Percentiles rank a stretch among this genome's conserved stretches.
Evolutionary conservation across 2,888 invertebrate genomes (phyloP).

Genomic region (Tholera decimalis): DNA sequence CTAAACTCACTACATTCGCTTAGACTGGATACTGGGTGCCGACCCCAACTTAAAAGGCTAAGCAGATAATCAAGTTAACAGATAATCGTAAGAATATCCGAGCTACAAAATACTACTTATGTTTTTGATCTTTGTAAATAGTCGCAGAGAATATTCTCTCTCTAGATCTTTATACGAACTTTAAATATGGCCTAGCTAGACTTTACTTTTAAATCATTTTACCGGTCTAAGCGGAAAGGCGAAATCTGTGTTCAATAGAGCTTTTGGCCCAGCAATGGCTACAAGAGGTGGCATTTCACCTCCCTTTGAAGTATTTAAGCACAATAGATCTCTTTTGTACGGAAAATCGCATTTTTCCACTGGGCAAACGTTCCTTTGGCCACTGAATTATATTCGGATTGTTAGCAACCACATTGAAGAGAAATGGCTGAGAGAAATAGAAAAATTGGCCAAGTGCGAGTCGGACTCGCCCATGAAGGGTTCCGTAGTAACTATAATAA

Average conservation of each 20-base stretch:
- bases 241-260: constrained; percentile 41
- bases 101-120: neutral
- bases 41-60: no score
- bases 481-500: no score
- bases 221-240: constrained; percentile 47
- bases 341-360: constrained; percentile 75
- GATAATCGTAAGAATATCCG: neutral
- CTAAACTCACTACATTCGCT: no score
- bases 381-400: constrained; percentile 73
- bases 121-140: no score
- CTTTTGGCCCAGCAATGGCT: constrained; percentile 54
- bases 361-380: constrained; percentile 67
- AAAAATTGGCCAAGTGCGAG: no score
- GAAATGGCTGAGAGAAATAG: constrained; percentile 29
- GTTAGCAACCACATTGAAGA: constrained; percentile 76
- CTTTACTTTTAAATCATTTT: neutral
- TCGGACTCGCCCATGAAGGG: no score
- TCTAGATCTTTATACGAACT: no score
- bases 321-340: constrained; percentile 77
- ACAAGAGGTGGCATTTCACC: constrained; percentile 69
- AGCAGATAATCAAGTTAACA: no score
- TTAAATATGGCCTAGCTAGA: neutral
- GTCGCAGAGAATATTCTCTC: no score
- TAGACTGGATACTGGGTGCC: no score
- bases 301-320: constrained; percentile 67